phyloP scores from a whole-genome alignment of 2,888 invertebrate species.

The Blastobasis adustella region DNA sequence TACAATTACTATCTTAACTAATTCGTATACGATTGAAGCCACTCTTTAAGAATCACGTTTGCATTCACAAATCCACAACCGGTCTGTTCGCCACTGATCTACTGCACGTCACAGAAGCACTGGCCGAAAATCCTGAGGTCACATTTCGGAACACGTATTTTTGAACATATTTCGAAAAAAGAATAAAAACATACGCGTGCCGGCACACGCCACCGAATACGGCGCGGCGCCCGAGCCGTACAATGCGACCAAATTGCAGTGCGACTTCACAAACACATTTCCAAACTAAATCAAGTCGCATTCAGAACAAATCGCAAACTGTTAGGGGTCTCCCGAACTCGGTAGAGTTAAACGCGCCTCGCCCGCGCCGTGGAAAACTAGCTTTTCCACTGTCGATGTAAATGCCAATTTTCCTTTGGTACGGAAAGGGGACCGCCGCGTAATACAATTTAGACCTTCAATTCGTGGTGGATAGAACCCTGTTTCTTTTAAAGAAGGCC shows the following conservation, averaged over 20 bases:
- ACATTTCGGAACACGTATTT: slow-evolving; percentile 39
- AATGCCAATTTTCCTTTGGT: slow-evolving; percentile 66
- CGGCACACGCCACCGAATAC: slow-evolving; percentile 67
- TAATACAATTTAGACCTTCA: slow-evolving; percentile 31
- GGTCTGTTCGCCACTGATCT: not conserved
- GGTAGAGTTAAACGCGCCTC: slow-evolving; percentile 41
- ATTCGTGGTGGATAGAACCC: slow-evolving; percentile 18
- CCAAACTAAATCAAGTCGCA: slow-evolving; percentile 6
- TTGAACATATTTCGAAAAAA: slow-evolving; percentile 34
- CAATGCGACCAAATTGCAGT: slow-evolving; percentile 5
- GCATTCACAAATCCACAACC: slow-evolving; percentile 7
- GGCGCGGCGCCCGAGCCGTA: slow-evolving; percentile 15
- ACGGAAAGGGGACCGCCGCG: slow-evolving; percentile 17
- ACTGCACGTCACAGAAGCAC: slow-evolving; percentile 10
- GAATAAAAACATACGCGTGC: slow-evolving; percentile 70
- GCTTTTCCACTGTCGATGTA: slow-evolving; percentile 68
- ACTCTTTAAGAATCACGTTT: slow-evolving; percentile 8
- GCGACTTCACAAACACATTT: not conserved
- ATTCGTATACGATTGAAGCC: slow-evolving; percentile 25
- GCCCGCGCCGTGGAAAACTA: slow-evolving; percentile 67
- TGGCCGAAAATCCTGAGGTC: slow-evolving; percentile 34
- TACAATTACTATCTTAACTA: not conserved
- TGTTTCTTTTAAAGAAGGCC: slow-evolving; percentile 23
- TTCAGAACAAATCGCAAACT: slow-evolving; percentile 11
- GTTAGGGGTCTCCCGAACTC: slow-evolving; percentile 25